Base-by-base conservation (phyloP, 2,888 invertebrate species). In the Ormia ochracea region DNA sequence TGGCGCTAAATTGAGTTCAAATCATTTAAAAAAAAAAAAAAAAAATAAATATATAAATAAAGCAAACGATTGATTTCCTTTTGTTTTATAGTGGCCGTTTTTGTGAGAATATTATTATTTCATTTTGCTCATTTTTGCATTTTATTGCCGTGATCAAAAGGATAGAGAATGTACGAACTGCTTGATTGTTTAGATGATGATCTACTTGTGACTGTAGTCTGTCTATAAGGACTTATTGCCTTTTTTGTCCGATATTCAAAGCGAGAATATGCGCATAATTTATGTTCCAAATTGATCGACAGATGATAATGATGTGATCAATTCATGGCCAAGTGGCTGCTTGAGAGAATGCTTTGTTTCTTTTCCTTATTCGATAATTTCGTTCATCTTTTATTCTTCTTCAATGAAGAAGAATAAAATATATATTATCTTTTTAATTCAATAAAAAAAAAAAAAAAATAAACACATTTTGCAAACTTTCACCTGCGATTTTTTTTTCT, bases 1-100 rank as follows among this genome's bases (percentile, higher is more conserved):
- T 80, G 80, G 80, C 80, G 80, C 80, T 80, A 80, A 80, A 80
- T 80, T 80, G 76, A 80, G 76, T 73, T 80, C 80, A 80, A 80
- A 73, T 59, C 17, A 50, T 66, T 66, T 19, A 43, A 58, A 19
- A 63, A 48, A 63, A 17, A 52, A 43, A 48, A 50, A 50, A n/a
- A n/a, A n/a, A n/a, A n/a, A n/a, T n/a, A n/a, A n/a, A n/a, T n/a
- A n/a, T n/a, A 38, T 19, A 14, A 38, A 10, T 17, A n/a, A 74
- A 65, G 61, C 41, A 48, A 50, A 63, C 56, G 31, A 56, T 54
- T 45, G 14, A 36, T 19, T 12, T 45, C 31, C 10, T 38, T 68
- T n/a, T 43, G 41, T 72, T 66, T 41, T 50, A 38, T 58, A 12
- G 50, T 54, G 56, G 41, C 41, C 58, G 38, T 52, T 74, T 74